These are phyloP conservation scores for Chaetogeoica ovagalla DNA, from an alignment of 2,888 invertebrate genomes.

Conservation along the genomic window DNA sequence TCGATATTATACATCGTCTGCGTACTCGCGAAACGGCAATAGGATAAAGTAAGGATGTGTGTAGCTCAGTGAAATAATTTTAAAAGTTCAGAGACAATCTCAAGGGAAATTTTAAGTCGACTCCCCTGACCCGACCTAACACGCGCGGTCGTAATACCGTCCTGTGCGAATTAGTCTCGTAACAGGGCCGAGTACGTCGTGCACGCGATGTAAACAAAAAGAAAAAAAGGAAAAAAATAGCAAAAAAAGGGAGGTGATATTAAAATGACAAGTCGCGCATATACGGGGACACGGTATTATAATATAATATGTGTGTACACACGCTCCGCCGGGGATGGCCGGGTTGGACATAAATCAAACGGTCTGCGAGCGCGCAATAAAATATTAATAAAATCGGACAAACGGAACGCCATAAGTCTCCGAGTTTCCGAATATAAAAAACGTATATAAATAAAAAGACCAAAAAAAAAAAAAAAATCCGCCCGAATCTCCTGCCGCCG, in stretches of 20 bases:
- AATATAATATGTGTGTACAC: no score
- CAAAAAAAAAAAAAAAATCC: neutral
- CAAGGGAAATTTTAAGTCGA: no score
- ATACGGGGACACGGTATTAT: neutral
- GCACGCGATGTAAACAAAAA: neutral
- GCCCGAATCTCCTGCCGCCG: neutral
- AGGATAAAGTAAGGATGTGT: no score
- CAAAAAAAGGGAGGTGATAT: conserved; percentile 35
- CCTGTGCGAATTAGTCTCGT: no score
- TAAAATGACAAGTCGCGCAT: conserved; percentile 28
- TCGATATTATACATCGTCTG: no score
- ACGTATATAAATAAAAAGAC: conserved; percentile 37
- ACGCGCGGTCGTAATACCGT: no score
- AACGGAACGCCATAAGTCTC: conserved; percentile 48
- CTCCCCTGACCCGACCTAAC: no score
- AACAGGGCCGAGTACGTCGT: no score
- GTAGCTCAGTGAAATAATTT: no score
- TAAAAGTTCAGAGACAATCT: no score
- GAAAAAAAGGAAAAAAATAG: neutral
- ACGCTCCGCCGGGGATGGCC: no score
- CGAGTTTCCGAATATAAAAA: conserved; percentile 4
- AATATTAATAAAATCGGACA: conserved; percentile 52
- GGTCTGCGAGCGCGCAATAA: conserved; percentile 27
- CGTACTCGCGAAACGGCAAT: no score
- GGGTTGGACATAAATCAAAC: conserved; percentile 44